phyloP scores from a whole-genome alignment of 2,888 invertebrate species.

The Agonopterix arenella region DNA sequence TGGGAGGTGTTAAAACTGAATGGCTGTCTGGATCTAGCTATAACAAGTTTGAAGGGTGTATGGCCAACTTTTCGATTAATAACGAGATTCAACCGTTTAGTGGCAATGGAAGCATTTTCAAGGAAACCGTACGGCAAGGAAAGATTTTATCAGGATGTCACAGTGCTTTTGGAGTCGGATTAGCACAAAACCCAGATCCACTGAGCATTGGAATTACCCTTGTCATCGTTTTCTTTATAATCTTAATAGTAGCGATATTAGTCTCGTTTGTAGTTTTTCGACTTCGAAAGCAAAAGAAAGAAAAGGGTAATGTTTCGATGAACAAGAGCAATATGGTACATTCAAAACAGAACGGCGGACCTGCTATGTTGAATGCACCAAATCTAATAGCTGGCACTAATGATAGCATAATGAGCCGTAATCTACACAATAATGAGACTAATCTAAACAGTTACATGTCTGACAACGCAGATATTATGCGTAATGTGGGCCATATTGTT shows the following conservation, averaged over 20 bases:
- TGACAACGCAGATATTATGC: conserved; percentile 84
- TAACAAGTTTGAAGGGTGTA: conserved; percentile 90
- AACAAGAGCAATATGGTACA: conserved; percentile 83
- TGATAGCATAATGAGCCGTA: conserved; percentile 82
- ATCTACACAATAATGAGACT: conserved; percentile 82
- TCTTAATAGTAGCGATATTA: conserved; percentile 90
- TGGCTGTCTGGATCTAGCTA: conserved; percentile 74
- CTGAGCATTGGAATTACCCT: conserved; percentile 94
- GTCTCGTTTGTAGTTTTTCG: conserved; percentile 96
- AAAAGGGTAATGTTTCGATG: conserved; percentile 82
- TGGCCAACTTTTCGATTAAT: conserved; percentile 92
- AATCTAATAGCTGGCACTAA: conserved; percentile 81
- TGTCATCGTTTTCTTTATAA: conserved; percentile 95
- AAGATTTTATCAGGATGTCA: conserved; percentile 86
- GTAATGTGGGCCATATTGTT: conserved; percentile 83
- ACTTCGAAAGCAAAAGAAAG: conserved; percentile 90
- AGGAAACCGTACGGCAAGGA: conserved; percentile 82
- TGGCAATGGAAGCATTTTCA: conserved; percentile 90
- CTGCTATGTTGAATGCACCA: conserved; percentile 82
- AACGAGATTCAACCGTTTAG: conserved; percentile 93
- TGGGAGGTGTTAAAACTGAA: conserved; percentile 86
- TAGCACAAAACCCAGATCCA: conserved; percentile 88
- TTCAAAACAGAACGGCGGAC: conserved; percentile 86
- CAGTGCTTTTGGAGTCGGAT: conserved; percentile 84
- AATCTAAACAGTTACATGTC: conserved; percentile 83